A percentile compares a stretch with the other conserved stretches of the same genome.
Evolutionary conservation across 2,797 vertebrate genomes (phyloP).

Genomic region (Toxotes lorentzi): DNA sequence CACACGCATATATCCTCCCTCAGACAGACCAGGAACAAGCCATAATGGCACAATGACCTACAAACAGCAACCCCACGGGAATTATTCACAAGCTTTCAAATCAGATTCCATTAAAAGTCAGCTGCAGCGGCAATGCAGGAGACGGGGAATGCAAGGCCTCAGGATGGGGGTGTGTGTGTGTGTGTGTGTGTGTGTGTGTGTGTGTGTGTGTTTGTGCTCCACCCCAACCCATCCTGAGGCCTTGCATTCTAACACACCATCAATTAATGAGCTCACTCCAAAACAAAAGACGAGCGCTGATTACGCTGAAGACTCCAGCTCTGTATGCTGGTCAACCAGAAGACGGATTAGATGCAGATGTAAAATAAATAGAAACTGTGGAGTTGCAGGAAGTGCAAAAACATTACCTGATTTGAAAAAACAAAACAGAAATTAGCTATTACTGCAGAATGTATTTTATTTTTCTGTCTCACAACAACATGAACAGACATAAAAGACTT

Average conservation of each 20-base stretch:
- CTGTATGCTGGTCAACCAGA: conserved; percentile 18
- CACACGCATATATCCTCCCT: conserved; percentile 50
- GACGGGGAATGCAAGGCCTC: too few species aligned
- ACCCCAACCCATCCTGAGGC: conserved; percentile 3
- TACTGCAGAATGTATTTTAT: background rate
- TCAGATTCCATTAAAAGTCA: conserved; percentile 77
- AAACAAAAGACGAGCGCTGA: conserved; percentile 55
- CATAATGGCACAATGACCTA: conserved; percentile 83
- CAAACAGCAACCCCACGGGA: conserved; percentile 77
- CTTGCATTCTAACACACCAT: conserved; percentile 38
- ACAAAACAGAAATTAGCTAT: background rate
- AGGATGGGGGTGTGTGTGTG: background rate
- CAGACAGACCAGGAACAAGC: conserved; percentile 72
- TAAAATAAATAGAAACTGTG: background rate
- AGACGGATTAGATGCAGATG: conserved; percentile 2
- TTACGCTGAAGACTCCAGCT: conserved; percentile 30
- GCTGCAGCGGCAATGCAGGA: conserved; percentile 45
- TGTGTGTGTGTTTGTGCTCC: background rate
- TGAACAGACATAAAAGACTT: background rate
- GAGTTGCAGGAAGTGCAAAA: background rate
- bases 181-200: background rate
- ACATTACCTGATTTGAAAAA: background rate
- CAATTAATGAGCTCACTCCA: conserved; percentile 58
- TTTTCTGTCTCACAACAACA: background rate
- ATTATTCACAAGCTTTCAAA: conserved; percentile 79